Evolutionary conservation across 2,113 vertebrate genomes (phyloP).

Genomic region (Cochlearius cochlearius): DNA sequence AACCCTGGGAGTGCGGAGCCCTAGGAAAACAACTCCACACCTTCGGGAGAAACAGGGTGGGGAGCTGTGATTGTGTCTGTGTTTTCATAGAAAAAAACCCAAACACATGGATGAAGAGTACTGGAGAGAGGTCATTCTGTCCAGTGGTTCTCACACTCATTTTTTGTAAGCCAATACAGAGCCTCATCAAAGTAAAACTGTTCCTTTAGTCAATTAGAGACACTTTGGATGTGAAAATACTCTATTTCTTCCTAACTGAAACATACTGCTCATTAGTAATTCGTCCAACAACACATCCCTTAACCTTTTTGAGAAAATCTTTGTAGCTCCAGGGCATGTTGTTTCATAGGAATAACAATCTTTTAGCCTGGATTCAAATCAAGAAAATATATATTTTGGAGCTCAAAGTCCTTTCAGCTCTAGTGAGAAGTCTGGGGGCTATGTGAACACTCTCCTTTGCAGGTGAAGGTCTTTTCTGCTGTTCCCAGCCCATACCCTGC

Average conservation of each 20-base stretch:
- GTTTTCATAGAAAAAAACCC: not conserved
- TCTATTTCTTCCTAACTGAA: not conserved
- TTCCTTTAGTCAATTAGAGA: not conserved
- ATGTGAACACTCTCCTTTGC: not conserved
- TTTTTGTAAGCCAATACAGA: not conserved
- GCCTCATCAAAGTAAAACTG: not conserved
- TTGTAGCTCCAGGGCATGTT: not conserved
- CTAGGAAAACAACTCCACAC: not conserved
- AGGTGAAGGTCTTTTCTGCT: not conserved
- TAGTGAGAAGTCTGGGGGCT: not conserved
- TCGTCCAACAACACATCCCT: not conserved
- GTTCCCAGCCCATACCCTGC: not conserved
- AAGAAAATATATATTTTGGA: slow-evolving; percentile 12
- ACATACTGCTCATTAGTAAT: not conserved
- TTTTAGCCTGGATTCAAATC: slow-evolving; percentile 6
- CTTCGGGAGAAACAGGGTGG: not conserved
- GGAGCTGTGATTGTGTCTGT: not conserved
- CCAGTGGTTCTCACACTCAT: not conserved
- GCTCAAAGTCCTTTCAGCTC: not conserved
- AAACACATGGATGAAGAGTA: not conserved
- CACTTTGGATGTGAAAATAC: not conserved
- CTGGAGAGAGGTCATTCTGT: not conserved
- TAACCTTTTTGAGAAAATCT: not conserved
- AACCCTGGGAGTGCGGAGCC: not conserved
- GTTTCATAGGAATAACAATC: not conserved